A percentile compares a stretch with the other conserved stretches of the same genome.
Evolutionary conservation across 2,888 invertebrate genomes (phyloP).

Genomic region (Nipponacmea schrenckii): DNA sequence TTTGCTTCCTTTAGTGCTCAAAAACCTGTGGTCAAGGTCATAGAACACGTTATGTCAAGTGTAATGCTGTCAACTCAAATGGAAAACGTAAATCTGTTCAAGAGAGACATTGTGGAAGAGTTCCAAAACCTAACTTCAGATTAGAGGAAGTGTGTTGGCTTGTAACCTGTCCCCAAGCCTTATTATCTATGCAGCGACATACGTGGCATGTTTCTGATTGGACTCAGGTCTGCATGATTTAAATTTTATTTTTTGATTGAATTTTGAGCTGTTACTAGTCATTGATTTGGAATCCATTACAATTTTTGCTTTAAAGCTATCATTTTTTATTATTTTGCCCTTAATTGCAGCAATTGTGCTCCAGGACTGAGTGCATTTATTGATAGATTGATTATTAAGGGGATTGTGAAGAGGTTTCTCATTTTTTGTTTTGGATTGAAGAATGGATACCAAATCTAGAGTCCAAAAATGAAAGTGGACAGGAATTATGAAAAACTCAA

Average conservation of each 20-base stretch:
- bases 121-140: slow-evolving; percentile 36
- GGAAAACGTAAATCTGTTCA: slow-evolving; percentile 32
- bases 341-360: background rate
- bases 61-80: slow-evolving; percentile 32
- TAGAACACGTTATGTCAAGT: slow-evolving; percentile 42
- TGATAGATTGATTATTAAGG: too few relatives aligned
- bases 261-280: slow-evolving; percentile 3
- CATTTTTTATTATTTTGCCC: background rate
- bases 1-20: slow-evolving; percentile 46
- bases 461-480: too few relatives aligned
- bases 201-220: slow-evolving; percentile 40
- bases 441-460: too few relatives aligned
- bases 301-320: background rate
- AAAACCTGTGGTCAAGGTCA: slow-evolving; percentile 47
- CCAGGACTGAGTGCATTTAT: too few relatives aligned
- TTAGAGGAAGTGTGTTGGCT: slow-evolving; percentile 41
- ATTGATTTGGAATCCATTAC: background rate
- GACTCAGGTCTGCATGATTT: slow-evolving; percentile 42
- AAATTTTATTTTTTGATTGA: background rate
- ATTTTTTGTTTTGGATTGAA: too few relatives aligned
- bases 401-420: too few relatives aligned
- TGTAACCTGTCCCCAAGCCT: slow-evolving; percentile 34
- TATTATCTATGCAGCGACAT: slow-evolving; percentile 20
- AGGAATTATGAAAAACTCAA: too few relatives aligned
- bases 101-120: slow-evolving; percentile 35